Conservation (phyloP, 2,888 invertebrate species). For the Tineola bisselliella region DNA sequence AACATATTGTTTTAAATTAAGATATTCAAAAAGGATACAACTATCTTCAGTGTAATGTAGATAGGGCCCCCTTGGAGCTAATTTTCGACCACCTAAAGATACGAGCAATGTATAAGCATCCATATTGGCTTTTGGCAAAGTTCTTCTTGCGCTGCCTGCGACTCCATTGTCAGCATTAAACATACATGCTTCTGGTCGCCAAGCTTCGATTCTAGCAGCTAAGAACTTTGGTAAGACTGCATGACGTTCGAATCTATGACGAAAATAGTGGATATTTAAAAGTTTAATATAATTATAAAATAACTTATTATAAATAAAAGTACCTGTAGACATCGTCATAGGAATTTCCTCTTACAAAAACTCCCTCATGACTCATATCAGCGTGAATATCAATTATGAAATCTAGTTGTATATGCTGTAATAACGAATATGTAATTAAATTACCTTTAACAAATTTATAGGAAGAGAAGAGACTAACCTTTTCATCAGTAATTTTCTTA, state of each 20-base stretch:
- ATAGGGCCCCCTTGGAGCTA: constrained; percentile 74
- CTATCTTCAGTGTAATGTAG: constrained; percentile 93
- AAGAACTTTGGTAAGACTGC: constrained; percentile 94
- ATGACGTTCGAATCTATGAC: constrained; percentile 84
- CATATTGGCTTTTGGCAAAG: constrained; percentile 77
- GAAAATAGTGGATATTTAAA: too few species aligned
- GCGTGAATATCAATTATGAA: constrained; percentile 96
- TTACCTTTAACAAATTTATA: too few species aligned
- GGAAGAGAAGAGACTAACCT: constrained; percentile 58
- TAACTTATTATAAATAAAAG: too few species aligned
- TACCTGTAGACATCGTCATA: constrained; percentile 91
- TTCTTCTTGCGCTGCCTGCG: constrained; percentile 88
- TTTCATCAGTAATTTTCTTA: constrained; percentile 79
- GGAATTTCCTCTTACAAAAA: constrained; percentile 94
- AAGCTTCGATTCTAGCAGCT: constrained; percentile 88
- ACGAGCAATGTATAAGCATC: constrained; percentile 91
- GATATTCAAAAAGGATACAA: constrained; percentile 95
- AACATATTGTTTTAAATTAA: too few species aligned
- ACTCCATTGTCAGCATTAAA: constrained; percentile 91
- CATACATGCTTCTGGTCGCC: constrained; percentile 84
- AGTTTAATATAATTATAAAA: too few species aligned
- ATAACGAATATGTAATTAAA: constrained; percentile 34
- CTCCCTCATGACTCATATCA: constrained; percentile 90
- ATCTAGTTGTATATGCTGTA: constrained; percentile 77
- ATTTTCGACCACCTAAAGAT: constrained; percentile 88